These are phyloP conservation scores for Clarias platycephalus DNA, from an alignment of 2,797 vertebrate species.

Conservation along the genomic window DNA sequence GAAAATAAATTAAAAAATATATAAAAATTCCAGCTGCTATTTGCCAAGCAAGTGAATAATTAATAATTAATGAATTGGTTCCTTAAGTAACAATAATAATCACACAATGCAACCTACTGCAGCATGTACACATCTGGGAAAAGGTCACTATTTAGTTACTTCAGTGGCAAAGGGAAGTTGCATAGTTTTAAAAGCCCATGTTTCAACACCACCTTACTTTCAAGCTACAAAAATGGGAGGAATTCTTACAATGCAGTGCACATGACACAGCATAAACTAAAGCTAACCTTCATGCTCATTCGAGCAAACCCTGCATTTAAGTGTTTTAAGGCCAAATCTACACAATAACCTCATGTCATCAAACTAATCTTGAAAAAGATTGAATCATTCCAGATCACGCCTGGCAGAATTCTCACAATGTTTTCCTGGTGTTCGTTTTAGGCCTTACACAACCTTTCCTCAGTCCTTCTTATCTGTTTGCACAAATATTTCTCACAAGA, in stretches of 20 bases:
- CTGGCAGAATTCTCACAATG: not conserved
- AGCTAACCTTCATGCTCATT: not conserved
- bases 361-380: not conserved
- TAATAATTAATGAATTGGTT: no score
- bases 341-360: not conserved
- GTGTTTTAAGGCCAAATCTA: not conserved
- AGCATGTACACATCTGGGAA: not conserved
- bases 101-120: not conserved
- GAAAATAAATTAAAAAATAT: no score
- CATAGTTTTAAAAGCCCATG: not conserved
- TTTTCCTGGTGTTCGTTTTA: not conserved
- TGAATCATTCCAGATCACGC: constrained; percentile 7
- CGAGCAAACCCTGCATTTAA: not conserved
- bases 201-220: not conserved
- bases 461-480: not conserved
- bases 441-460: not conserved
- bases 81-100: not conserved
- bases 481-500: not conserved
- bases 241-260: not conserved
- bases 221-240: not conserved
- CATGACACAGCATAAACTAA: not conserved
- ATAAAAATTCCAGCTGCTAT: not conserved
- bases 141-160: not conserved
- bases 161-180: not conserved
- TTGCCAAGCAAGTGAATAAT: not conserved